Evolutionary conservation across 2,113 vertebrate genomes (phyloP).

Genomic region (Eptesicus fuscus): DNA sequence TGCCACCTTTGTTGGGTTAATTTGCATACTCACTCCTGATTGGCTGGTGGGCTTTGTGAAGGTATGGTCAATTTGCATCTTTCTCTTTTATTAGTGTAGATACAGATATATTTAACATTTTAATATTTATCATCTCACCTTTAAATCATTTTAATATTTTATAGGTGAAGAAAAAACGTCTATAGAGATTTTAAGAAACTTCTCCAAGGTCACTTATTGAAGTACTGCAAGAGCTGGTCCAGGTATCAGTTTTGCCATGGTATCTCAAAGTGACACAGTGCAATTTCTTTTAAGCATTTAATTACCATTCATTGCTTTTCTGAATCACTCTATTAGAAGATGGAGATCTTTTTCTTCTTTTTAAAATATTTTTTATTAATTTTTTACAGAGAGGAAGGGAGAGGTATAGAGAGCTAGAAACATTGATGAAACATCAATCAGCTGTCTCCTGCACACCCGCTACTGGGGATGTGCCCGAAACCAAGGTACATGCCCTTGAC

Average conservation of each 20-base stretch:
- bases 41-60: too few relatives aligned
- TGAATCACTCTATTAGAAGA: not conserved
- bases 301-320: not conserved
- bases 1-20: too few relatives aligned
- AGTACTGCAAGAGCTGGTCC: not conserved
- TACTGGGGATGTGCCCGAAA: too few relatives aligned
- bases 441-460: too few relatives aligned
- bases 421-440: too few relatives aligned
- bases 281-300: not conserved
- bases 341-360: not conserved
- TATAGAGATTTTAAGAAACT: not conserved
- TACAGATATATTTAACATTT: not conserved
- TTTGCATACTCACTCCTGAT: too few relatives aligned
- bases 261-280: not conserved
- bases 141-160: not conserved
- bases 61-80: too few relatives aligned
- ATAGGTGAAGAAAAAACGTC: not conserved
- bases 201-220: conserved; percentile 1
- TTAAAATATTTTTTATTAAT: too few relatives aligned
- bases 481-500: too few relatives aligned
- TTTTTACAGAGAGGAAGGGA: too few relatives aligned
- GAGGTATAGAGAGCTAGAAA: too few relatives aligned
- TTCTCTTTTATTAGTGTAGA: too few relatives aligned
- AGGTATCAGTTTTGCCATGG: not conserved
- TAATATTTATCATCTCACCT: conserved; percentile 35